Percentiles rank a stretch among this genome's conserved stretches.
Evolutionary conservation across 2,797 vertebrate genomes (phyloP).

Genomic region (Mus minutoides): DNA sequence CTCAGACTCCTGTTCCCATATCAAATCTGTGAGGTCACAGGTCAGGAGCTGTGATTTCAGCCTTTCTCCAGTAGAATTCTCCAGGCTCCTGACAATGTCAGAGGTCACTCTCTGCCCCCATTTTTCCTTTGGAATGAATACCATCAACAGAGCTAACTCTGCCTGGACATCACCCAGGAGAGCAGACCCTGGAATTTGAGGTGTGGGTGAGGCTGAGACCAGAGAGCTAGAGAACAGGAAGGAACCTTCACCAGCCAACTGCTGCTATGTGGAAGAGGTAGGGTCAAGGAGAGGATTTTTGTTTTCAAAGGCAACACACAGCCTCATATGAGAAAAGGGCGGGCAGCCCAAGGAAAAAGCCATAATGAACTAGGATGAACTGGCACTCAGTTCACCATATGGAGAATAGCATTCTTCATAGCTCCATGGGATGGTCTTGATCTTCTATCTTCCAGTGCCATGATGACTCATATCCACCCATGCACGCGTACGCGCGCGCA

Average conservation of each 20-base stretch:
- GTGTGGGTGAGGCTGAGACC: not conserved
- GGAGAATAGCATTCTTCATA: not conserved
- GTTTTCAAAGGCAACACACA: not conserved
- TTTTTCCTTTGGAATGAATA: not conserved
- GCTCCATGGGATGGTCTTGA: not conserved
- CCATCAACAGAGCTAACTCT: not conserved
- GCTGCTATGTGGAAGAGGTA: not conserved
- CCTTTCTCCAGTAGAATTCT: slow-evolving; percentile 50
- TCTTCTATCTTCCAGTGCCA: not conserved
- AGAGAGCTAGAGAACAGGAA: not conserved
- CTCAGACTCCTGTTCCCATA: slow-evolving; percentile 1
- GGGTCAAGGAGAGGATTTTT: not conserved
- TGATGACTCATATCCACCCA: no score
- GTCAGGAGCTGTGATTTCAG: slow-evolving; percentile 61
- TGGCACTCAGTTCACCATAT: no score
- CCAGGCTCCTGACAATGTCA: slow-evolving; percentile 18
- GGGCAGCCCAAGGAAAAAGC: not conserved
- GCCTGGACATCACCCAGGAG: slow-evolving; percentile 36
- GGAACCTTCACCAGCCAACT: not conserved
- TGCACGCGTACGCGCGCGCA: no score
- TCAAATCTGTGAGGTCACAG: slow-evolving; percentile 38
- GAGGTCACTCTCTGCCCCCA: not conserved
- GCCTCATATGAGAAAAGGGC: not conserved
- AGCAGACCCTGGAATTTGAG: not conserved
- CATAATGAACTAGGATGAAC: not conserved